These are phyloP conservation scores for Pollenia amentaria DNA, from an alignment of 2,888 invertebrate species.

Conservation along the genomic window DNA sequence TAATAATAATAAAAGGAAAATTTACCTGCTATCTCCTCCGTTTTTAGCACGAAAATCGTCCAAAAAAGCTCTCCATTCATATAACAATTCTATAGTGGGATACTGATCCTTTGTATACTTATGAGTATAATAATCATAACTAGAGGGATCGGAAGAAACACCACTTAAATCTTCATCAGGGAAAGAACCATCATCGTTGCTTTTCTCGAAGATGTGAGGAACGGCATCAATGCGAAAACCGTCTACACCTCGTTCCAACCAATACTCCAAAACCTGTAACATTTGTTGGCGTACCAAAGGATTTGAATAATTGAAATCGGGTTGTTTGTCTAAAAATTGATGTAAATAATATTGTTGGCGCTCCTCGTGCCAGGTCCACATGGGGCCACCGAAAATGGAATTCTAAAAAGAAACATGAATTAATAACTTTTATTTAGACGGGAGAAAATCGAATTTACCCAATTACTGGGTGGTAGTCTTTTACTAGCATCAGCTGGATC, in stretches of 20 bases:
- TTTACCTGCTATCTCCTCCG: conserved; percentile 74
- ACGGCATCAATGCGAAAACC: conserved; percentile 90
- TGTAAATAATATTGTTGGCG: conserved; percentile 88
- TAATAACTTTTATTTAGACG: not conserved
- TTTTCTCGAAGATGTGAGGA: conserved; percentile 86
- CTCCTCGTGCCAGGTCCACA: conserved; percentile 88
- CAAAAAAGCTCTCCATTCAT: conserved; percentile 86
- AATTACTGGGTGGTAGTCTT: conserved; percentile 76
- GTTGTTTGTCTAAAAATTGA: conserved; percentile 86
- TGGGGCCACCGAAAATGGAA: conserved; percentile 84
- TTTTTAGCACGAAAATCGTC: conserved; percentile 83
- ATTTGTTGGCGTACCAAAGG: conserved; percentile 85
- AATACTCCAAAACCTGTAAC: conserved; percentile 88
- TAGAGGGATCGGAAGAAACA: conserved; percentile 84
- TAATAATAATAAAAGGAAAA: not conserved
- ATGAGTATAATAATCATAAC: conserved; percentile 87
- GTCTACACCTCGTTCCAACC: conserved; percentile 91
- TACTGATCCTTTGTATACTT: conserved; percentile 87
- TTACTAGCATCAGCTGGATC: conserved; percentile 66
- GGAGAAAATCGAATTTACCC: conserved; percentile 74
- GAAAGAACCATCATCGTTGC: conserved; percentile 78
- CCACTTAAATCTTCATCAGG: conserved; percentile 86
- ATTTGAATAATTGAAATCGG: conserved; percentile 88
- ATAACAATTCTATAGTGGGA: conserved; percentile 86
- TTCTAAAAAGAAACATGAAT: conserved; percentile 65